A percentile compares a stretch with the other conserved stretches of the same genome.
These are phyloP conservation scores for Plemyria rubiginata DNA, from an alignment of 2,888 invertebrate species.

Conservation along the genomic window DNA sequence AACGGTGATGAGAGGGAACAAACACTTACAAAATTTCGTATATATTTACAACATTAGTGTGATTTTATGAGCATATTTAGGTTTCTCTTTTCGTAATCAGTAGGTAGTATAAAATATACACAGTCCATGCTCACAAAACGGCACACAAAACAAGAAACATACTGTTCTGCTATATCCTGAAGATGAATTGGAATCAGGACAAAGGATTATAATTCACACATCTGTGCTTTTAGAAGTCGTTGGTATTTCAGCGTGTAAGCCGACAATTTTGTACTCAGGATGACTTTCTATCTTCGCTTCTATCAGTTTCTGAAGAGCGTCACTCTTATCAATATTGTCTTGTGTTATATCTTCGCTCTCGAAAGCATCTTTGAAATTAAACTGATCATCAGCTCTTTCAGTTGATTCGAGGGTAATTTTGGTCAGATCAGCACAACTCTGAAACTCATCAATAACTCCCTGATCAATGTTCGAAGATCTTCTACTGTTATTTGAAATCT, in stretches of 20 bases:
- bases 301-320: slow-evolving; percentile 72
- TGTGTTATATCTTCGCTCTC: slow-evolving; percentile 58
- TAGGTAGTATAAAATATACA: slow-evolving; percentile 3
- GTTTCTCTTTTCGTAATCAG: not conserved
- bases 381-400: slow-evolving; percentile 36
- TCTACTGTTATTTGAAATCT: slow-evolving; percentile 65
- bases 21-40: too few species aligned
- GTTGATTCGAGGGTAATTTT: slow-evolving; percentile 31
- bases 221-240: slow-evolving; percentile 77
- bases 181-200: slow-evolving; percentile 53
- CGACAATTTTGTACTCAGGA: slow-evolving; percentile 74
- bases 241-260: slow-evolving; percentile 66
- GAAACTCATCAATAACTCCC: slow-evolving; percentile 57
- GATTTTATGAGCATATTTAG: not conserved
- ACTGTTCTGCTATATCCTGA: slow-evolving; percentile 64
- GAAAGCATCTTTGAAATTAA: slow-evolving; percentile 57
- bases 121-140: slow-evolving; percentile 43
- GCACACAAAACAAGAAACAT: slow-evolving; percentile 69
- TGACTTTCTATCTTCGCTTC: slow-evolving; percentile 75
- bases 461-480: slow-evolving; percentile 65
- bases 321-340: slow-evolving; percentile 72
- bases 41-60: too few species aligned
- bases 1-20: too few species aligned
- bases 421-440: slow-evolving; percentile 59
- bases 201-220: slow-evolving; percentile 60